Percentiles rank a stretch among this genome's conserved stretches.
Conservation (phyloP, 1,140 invertebrate genomes). For the Drosophila repleta region DNA sequence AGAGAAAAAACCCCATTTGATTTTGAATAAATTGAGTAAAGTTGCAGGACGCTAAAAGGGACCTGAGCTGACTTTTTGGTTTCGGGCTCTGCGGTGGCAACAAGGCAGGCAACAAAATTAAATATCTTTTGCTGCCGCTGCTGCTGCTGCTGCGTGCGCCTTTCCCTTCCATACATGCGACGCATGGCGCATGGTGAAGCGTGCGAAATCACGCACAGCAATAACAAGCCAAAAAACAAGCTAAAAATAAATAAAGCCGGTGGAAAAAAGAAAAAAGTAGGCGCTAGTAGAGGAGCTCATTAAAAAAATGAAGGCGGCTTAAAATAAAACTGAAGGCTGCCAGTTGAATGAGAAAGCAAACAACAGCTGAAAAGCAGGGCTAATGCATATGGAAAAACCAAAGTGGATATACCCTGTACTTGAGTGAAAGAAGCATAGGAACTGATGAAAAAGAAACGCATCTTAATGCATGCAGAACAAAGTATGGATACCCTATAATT, state of each 20-base stretch:
- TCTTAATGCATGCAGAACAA: no score
- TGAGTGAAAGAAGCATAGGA: no score
- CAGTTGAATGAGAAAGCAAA: conserved; percentile 10
- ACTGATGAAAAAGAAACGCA: neutral
- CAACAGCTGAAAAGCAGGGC: neutral
- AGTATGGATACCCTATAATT: no score
- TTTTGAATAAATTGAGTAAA: conserved; percentile 81
- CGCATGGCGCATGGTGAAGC: conserved; percentile 47
- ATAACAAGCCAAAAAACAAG: conserved; percentile 72
- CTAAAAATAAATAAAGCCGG: conserved; percentile 45
- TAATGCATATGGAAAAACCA: neutral
- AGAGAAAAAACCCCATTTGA: conserved; percentile 68
- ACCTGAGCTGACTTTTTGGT: neutral
- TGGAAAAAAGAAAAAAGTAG: conserved; percentile 20
- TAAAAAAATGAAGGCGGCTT: conserved; percentile 62
- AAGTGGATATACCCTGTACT: conserved; percentile 15
- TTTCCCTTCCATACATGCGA: conserved; percentile 13
- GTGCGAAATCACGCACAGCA: conserved; percentile 55
- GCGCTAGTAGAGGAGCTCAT: conserved; percentile 60
- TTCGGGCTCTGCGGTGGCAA: conserved; percentile 1
- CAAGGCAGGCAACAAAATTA: conserved; percentile 60
- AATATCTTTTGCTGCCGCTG: conserved; percentile 49
- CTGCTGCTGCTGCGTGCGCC: no score
- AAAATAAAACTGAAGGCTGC: conserved; percentile 29
- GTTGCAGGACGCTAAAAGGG: conserved; percentile 51